Evolutionary conservation across 1,140 invertebrate species (phyloP), one percentile per base, ranked within the genome.

Genomic region (roundworm (Caenorhabditis elegans)): DNA sequence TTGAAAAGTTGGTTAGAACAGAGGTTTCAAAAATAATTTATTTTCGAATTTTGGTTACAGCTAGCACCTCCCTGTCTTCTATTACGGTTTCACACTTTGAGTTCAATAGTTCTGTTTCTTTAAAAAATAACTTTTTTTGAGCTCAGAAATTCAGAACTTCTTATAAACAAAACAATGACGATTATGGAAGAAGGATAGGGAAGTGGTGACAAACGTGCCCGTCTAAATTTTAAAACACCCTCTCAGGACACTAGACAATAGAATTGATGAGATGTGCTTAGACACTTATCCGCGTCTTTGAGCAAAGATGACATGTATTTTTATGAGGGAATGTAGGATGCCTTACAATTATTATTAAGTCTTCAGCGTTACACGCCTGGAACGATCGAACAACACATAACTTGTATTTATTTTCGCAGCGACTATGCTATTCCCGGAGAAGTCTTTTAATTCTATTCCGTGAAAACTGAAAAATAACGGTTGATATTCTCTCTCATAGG

Each of bases 191-290:
- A 4, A 13, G 53, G 17, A 60, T 60, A 28, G 34, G 53, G 53
- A 60, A 60, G 53, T 60, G 26, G 53, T 34, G n/a, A 13, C 53
- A 60, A 60, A 28, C 31, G 53, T 60, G 31, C 34, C 31, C 26
- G 34, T 60, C 53, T 60, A 60, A 60, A 60, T 60, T 60, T 60
- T 60, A 34, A 60, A 60, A 17, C 28, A 60, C 53, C 28, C 8
- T 60, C 11, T 60, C 53, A n/a, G n/a, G n/a, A n/a, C n/a, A n/a
- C 34, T 31, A 31, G 53, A 60, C 53, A 34, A 22, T 8, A 60
- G n/a, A 24, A 8, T 26, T 26, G 24, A 26, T 4, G 22, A 15
- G 49, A 1, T 3, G 26, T 6, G 19, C 22, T 17, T 51, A n/a
- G 47, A 51, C 49, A 24, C 26, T 51, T 34, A 6, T 31, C 34